These are phyloP conservation scores for Graptemys geographica DNA, from an alignment of 2,797 vertebrate genomes.

Conservation along the genomic window DNA sequence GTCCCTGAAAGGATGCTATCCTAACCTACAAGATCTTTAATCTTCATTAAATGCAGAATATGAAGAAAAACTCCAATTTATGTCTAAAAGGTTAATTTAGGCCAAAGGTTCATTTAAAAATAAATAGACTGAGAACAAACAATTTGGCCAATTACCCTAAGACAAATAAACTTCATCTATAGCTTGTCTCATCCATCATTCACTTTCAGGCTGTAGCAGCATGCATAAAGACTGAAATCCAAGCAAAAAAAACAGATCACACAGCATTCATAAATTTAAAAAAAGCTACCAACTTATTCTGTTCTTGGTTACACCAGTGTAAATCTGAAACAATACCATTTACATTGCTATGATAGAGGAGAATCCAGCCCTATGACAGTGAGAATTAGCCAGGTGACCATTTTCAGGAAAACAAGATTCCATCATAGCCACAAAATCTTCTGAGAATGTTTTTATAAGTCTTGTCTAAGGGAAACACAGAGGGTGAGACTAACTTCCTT, in stretches of 20 bases:
- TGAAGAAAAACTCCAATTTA: neutral
- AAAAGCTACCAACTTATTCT: neutral
- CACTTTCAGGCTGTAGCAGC: neutral
- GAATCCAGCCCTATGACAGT: neutral
- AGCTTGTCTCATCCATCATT: neutral
- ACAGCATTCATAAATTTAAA: neutral
- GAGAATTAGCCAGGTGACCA: neutral
- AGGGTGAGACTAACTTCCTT: fast-evolving
- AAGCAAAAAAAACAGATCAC: neutral
- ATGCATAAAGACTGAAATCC: neutral
- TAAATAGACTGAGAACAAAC: neutral
- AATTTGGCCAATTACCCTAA: neutral
- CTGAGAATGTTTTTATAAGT: neutral
- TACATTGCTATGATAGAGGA: neutral
- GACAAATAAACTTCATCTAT: neutral
- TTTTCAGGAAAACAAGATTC: fast-evolving
- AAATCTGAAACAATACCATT: neutral
- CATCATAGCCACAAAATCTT: neutral
- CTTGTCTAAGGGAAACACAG: fast-evolving
- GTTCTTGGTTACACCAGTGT: neutral
- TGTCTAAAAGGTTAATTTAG: neutral
- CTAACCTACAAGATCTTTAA: neutral
- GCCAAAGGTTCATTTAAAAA: neutral
- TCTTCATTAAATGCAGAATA: neutral
- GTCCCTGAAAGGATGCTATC: neutral